Evolutionary conservation across 2,888 invertebrate genomes (phyloP), one percentile per base, ranked within the genome.

Genomic region (Dione vanillae): DNA sequence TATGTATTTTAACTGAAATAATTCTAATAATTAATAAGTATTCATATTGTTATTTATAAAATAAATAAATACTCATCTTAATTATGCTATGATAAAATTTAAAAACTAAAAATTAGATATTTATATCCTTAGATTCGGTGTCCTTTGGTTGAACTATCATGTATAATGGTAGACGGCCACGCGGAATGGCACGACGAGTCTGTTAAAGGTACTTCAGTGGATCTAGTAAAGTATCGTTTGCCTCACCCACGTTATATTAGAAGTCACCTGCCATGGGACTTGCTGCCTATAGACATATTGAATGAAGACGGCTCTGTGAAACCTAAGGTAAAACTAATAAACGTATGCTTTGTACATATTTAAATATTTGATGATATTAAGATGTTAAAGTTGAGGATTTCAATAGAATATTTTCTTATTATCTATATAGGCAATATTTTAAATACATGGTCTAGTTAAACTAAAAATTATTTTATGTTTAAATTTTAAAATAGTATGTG

Each of bases 191-290:
- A 92, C 72, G 91, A 91, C 88, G 96, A 89, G 88, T 94, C 94
- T 56, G 92, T 83, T 64, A 89, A 96, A 74, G 96, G 96, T 0
- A 95, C 96, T 59, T 96, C 97, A 0, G 96, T 97, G 9, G 95
- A 96, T 74, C 94, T 94, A 75, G 95, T 97, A 20, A 94, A 95
- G 74, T 94, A 95, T 74, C 85, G 89, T 0, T 91, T 95, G 78
- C 91, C 95, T n/a, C 94, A 95, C 73, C 96, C 96, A 1, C 94
- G 97, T 74, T 97, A 95, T 83, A 94, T 96, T 67, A 96, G 97
- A 78, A 95, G 95, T 40, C 97, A 97, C 79, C 88, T 97, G 64
- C 96, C 96, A 1, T 95, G 95, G 93, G 95, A 95, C 66, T 88
- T 97, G 61, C 86, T 97, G 72, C 97, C 97, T 0, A 84, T 85